A percentile compares a stretch with the other conserved stretches of the same genome.
Evolutionary conservation across 2,113 vertebrate species (phyloP).

Genomic region (Panthera uncia): DNA sequence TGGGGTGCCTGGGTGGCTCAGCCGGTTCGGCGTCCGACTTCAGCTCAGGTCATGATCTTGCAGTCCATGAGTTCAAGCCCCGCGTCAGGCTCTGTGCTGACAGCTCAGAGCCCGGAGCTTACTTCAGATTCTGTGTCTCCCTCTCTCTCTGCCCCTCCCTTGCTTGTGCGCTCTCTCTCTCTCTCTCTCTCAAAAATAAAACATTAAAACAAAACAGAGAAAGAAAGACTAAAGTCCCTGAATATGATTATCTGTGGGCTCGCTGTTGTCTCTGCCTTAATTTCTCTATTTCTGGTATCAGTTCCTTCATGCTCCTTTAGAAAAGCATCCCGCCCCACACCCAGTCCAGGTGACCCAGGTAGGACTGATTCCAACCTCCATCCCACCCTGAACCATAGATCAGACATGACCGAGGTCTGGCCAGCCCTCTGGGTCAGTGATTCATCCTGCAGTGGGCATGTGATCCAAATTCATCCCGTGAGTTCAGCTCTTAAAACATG

Average conservation of each 20-base stretch:
- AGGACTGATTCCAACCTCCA: neutral
- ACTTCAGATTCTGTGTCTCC: too few relatives aligned
- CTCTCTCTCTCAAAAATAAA: too few relatives aligned
- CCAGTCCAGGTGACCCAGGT: neutral
- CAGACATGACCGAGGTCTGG: too few relatives aligned
- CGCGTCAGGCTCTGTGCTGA: too few relatives aligned
- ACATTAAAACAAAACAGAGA: too few relatives aligned
- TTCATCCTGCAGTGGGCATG: neutral
- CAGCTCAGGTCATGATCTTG: too few relatives aligned
- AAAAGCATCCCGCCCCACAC: neutral
- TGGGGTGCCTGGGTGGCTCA: too few relatives aligned
- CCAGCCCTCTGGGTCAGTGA: neutral
- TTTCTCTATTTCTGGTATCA: neutral
- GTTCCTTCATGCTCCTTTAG: neutral
- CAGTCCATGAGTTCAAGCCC: too few relatives aligned
- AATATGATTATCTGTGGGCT: neutral
- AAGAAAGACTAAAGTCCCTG: neutral
- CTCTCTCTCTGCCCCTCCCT: too few relatives aligned
- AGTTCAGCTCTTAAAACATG: neutral
- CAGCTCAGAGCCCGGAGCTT: too few relatives aligned
- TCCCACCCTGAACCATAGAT: neutral
- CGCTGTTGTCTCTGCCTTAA: neutral
- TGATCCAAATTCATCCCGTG: neutral
- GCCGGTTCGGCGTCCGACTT: too few relatives aligned
- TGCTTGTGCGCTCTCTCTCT: too few relatives aligned